Conservation (phyloP, 1,140 invertebrate genomes). For the Hylyphantes graminicola region DNA sequence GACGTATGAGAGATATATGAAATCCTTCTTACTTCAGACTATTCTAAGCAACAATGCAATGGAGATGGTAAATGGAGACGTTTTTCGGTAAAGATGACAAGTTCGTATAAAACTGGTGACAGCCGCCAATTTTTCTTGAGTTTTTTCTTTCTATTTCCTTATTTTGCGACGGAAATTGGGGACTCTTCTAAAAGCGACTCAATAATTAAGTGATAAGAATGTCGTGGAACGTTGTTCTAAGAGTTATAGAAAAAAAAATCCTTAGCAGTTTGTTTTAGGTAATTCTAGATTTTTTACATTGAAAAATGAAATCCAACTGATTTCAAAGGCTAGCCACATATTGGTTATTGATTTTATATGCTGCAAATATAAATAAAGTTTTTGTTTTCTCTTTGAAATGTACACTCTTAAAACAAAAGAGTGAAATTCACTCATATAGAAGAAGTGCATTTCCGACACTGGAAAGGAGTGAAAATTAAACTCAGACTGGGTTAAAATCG, state of each 20-base stretch:
- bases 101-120: conserved; percentile 6
- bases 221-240: not conserved
- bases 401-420: too few relatives aligned
- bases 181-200: not conserved
- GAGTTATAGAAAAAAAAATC: not conserved
- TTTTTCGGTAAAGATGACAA: not conserved
- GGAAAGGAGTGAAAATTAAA: too few relatives aligned
- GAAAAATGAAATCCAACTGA: not conserved
- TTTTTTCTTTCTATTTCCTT: not conserved
- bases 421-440: too few relatives aligned
- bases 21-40: not conserved
- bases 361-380: too few relatives aligned
- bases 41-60: not conserved
- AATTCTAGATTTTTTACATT: not conserved
- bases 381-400: too few relatives aligned
- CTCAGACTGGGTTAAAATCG: too few relatives aligned
- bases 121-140: conserved; percentile 3
- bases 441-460: too few relatives aligned
- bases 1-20: conserved; percentile 19
- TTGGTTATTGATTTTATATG: too few relatives aligned
- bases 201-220: not conserved
- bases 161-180: conserved; percentile 5
- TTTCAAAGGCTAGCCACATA: too few relatives aligned
- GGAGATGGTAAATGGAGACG: not conserved
- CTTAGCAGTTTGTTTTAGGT: not conserved